phyloP scores from a whole-genome alignment of 2,888 invertebrate species.

The Corbicula japonica region DNA sequence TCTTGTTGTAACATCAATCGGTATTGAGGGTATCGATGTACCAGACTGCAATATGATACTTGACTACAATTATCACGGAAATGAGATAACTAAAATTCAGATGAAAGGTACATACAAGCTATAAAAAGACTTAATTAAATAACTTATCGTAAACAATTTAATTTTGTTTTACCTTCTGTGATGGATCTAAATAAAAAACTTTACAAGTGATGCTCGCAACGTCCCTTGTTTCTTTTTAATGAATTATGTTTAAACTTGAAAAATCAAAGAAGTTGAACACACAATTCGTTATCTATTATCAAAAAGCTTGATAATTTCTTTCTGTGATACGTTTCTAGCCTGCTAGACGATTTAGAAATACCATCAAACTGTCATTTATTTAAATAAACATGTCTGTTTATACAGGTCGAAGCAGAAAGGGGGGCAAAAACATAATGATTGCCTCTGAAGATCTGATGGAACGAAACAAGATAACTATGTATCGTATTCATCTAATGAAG shows the following conservation, averaged over 20 bases:
- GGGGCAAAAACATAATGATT: conserved; percentile 37
- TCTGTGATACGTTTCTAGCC: background rate
- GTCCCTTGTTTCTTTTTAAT: background rate
- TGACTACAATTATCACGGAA: conserved; percentile 65
- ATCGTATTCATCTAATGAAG: conserved; percentile 50
- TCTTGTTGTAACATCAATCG: conserved; percentile 65
- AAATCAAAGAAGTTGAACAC: too few relatives aligned
- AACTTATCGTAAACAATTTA: too few relatives aligned
- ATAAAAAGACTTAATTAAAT: too few relatives aligned
- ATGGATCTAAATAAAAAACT: too few relatives aligned
- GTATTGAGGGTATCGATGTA: conserved; percentile 66
- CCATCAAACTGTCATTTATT: background rate
- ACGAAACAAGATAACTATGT: conserved; percentile 36
- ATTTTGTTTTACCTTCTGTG: background rate
- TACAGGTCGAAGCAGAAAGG: conserved; percentile 60
- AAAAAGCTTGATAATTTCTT: background rate
- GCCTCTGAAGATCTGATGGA: conserved; percentile 29
- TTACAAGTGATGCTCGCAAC: background rate
- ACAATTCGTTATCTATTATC: too few relatives aligned
- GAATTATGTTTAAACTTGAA: background rate
- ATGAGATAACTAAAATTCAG: conserved; percentile 67
- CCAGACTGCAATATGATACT: conserved; percentile 68
- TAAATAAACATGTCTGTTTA: background rate
- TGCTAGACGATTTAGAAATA: background rate
- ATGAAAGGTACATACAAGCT: conserved; percentile 66